phyloP scores from a whole-genome alignment of 2,797 vertebrate genomes.

The Ptychadena robeensis region DNA sequence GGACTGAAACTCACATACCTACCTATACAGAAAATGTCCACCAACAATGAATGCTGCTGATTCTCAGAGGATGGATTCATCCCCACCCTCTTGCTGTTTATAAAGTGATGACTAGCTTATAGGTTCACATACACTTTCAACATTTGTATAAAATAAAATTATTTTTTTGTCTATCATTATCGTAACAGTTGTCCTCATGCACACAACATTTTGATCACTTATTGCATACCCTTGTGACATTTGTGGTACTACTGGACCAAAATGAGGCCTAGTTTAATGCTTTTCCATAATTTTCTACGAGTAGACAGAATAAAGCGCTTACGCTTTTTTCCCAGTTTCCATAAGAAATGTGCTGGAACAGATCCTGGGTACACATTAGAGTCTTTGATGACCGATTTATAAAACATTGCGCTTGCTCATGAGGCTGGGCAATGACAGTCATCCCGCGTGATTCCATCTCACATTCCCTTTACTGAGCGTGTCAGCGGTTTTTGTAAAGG shows the following conservation, averaged over 20 bases:
- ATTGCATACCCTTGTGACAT: neutral
- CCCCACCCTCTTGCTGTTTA: too few species aligned
- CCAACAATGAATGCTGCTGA: too few species aligned
- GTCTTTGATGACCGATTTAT: conserved; percentile 39
- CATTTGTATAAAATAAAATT: too few species aligned
- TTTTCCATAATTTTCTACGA: neutral
- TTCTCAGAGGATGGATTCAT: too few species aligned
- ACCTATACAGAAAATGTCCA: too few species aligned
- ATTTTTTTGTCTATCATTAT: too few species aligned
- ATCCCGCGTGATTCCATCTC: conserved; percentile 27
- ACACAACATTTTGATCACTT: too few species aligned
- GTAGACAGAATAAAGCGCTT: neutral
- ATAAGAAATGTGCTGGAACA: neutral
- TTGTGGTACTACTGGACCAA: neutral
- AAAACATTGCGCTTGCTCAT: conserved; percentile 9
- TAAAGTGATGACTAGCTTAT: too few species aligned
- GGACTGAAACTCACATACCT: too few species aligned
- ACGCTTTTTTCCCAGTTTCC: conserved; percentile 5
- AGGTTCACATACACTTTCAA: too few species aligned
- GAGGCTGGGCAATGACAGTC: conserved; percentile 3
- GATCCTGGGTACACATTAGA: conserved; percentile 5
- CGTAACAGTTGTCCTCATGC: neutral
- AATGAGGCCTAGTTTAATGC: neutral
- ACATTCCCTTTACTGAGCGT: conserved; percentile 35
- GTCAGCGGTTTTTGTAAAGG: conserved; percentile 54